These are phyloP conservation scores for Scaeva pyrastri DNA, from an alignment of 2,888 invertebrate genomes.

Conservation along the genomic window DNA sequence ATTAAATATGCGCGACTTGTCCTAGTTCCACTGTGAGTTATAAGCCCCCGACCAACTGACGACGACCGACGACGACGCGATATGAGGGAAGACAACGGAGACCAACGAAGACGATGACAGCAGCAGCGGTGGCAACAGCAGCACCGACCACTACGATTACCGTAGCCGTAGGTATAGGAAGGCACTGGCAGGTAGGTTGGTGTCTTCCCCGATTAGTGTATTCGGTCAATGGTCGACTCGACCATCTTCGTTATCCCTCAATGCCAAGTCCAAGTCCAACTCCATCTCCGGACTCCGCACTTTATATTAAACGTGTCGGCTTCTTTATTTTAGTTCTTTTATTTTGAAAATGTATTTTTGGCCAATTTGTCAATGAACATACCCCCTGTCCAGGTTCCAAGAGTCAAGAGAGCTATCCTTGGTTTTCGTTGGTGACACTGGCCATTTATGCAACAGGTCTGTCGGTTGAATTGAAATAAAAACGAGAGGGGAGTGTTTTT, in stretches of 20 bases:
- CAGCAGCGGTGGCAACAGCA: background rate
- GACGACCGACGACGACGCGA: background rate
- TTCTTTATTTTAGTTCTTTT: conserved; percentile 27
- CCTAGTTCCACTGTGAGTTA: conserved; percentile 61
- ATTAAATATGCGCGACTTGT: conserved; percentile 74
- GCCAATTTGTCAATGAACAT: conserved; percentile 57
- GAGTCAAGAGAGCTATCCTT: background rate
- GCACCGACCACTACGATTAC: conserved; percentile 9
- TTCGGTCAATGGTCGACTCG: conserved; percentile 59
- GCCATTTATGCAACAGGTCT: conserved; percentile 65
- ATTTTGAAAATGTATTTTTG: conserved; percentile 41
- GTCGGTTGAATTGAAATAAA: background rate
- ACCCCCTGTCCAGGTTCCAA: background rate
- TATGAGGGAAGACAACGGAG: background rate
- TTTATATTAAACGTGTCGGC: conserved; percentile 56
- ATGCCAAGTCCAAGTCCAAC: conserved; percentile 74
- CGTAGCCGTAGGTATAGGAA: background rate
- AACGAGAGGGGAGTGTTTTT: background rate
- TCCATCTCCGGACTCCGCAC: conserved; percentile 27
- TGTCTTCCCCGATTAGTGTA: conserved; percentile 22
- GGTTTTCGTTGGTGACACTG: conserved; percentile 46
- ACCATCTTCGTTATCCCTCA: conserved; percentile 39
- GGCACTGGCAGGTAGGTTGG: background rate
- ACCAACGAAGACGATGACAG: no score
- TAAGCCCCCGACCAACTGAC: conserved; percentile 13